phyloP scores from a whole-genome alignment of 2,113 vertebrate species.

The Nettapus auritus region DNA sequence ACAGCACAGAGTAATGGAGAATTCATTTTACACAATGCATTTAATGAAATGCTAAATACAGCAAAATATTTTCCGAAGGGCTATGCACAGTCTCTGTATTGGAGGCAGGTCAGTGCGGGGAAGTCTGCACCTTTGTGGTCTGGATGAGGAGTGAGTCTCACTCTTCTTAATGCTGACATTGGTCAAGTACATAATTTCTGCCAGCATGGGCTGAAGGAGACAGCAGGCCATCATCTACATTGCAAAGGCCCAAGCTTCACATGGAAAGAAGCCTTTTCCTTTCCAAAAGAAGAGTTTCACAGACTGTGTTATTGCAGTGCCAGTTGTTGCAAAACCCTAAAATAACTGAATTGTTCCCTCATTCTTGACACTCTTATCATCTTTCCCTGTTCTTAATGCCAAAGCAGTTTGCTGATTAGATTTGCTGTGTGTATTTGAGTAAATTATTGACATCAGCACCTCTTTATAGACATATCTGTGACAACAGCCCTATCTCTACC shows the following conservation, averaged over 20 bases:
- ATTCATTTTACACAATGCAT: conserved; percentile 67
- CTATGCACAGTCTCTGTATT: conserved; percentile 65
- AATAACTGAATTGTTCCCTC: background rate
- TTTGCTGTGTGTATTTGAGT: conserved; percentile 17
- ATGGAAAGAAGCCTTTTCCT: background rate
- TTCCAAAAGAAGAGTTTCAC: background rate
- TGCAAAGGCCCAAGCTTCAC: background rate
- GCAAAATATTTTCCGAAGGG: conserved; percentile 67
- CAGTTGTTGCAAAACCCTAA: conserved; percentile 13
- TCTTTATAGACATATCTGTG: background rate
- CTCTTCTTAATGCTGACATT: background rate
- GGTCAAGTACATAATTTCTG: conserved; percentile 4
- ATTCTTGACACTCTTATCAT: conserved; percentile 27
- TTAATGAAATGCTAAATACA: conserved; percentile 72
- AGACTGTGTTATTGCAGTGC: background rate
- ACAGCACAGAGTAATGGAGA: conserved; percentile 46
- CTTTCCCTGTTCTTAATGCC: conserved; percentile 39
- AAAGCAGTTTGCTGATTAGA: conserved; percentile 10
- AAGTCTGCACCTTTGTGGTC: conserved; percentile 43
- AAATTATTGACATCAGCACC: conserved; percentile 37
- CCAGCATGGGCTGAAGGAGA: background rate
- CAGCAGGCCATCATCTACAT: background rate
- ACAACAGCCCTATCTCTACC: background rate
- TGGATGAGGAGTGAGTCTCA: background rate
- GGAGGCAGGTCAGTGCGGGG: conserved; percentile 7